phyloP scores from a whole-genome alignment of 2,888 invertebrate genomes.

The Salticus scenicus region DNA sequence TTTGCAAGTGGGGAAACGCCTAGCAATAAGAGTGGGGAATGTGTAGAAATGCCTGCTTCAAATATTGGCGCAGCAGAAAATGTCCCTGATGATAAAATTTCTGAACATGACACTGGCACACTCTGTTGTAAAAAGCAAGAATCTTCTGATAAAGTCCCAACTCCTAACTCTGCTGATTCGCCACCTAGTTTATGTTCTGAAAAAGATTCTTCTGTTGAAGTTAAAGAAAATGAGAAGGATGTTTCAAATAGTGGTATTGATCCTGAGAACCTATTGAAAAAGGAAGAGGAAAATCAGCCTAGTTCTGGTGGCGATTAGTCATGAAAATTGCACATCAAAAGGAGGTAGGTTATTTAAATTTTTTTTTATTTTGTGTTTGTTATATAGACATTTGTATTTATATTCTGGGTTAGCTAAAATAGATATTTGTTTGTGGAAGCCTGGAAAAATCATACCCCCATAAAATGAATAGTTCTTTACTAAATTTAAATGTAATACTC shows the following conservation, averaged over 20 bases:
- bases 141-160: constrained; percentile 23
- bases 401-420: no score
- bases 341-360: no score
- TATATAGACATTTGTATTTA: no score
- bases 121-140: no score
- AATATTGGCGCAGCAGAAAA: constrained; percentile 2
- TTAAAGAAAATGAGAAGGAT: neutral
- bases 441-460: no score
- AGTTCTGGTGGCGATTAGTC: neutral
- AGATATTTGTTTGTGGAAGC: no score
- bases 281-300: neutral
- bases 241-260: neutral
- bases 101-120: no score
- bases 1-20: neutral
- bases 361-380: no score
- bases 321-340: neutral
- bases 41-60: neutral
- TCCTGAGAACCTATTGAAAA: neutral
- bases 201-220: constrained; percentile 1
- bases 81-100: neutral
- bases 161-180: neutral
- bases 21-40: neutral
- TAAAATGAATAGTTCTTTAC: no score
- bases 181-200: constrained; percentile 3
- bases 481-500: no score